phyloP scores from a whole-genome alignment of 2,888 invertebrate species.

The Calliphora vomitoria region DNA sequence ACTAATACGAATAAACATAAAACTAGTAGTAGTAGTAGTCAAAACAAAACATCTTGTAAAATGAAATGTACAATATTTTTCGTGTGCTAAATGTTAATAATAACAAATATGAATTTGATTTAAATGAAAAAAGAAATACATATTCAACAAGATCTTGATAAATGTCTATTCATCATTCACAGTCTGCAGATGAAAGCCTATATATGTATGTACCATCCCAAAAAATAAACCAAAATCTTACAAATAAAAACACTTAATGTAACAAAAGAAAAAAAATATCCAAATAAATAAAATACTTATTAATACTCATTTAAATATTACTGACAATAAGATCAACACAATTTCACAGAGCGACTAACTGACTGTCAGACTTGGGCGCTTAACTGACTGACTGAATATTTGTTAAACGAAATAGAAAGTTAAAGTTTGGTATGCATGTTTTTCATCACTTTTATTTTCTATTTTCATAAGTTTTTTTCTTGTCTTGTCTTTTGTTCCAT shows the following conservation, averaged over 20 bases:
- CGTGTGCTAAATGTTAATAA: no score
- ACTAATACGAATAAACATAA: no score
- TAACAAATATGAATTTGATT: no score
- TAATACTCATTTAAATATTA: conserved; percentile 7
- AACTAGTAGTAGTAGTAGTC: no score
- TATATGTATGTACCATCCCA: background rate
- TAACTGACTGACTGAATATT: conserved; percentile 5
- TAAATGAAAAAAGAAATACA: background rate
- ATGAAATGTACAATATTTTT: no score
- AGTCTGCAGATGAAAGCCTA: conserved; percentile 45
- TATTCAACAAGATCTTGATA: conserved; percentile 20
- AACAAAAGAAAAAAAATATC: background rate
- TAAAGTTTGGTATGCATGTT: conserved; percentile 44
- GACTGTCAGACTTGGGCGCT: conserved; percentile 6
- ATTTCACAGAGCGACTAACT: background rate
- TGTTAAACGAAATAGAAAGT: conserved; percentile 71
- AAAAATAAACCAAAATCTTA: background rate
- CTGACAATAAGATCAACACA: conserved; percentile 15
- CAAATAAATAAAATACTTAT: background rate
- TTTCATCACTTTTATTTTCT: conserved; percentile 63
- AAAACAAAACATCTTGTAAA: no score
- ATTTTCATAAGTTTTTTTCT: conserved; percentile 34
- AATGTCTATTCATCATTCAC: conserved; percentile 50
- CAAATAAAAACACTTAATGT: background rate
- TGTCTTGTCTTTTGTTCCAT: conserved; percentile 68